These are phyloP conservation scores for Zaprionus camerounensis DNA, from an alignment of 1,140 invertebrate genomes.

Conservation along the genomic window DNA sequence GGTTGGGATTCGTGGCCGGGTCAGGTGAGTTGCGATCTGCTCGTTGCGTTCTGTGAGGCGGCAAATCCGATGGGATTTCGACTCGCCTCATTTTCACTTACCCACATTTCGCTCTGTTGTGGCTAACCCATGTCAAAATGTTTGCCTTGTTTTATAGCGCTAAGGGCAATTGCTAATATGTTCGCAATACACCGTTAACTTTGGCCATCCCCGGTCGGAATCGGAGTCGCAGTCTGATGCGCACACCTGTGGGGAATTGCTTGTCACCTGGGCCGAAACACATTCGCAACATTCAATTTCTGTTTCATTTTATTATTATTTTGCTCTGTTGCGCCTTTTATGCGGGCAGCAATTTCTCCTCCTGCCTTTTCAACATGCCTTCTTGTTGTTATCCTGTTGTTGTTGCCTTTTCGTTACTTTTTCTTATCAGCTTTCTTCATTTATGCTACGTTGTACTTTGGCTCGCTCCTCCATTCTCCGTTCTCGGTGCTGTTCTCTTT, in stretches of 20 bases:
- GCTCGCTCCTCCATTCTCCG: conserved; percentile 32
- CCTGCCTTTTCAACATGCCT: conserved; percentile 44
- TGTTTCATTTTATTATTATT: conserved; percentile 57
- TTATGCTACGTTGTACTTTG: conserved; percentile 76
- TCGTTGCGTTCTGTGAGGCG: conserved; percentile 9
- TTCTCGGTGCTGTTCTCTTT: conserved; percentile 8
- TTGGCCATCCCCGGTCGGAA: conserved; percentile 10
- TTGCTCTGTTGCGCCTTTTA: conserved; percentile 41
- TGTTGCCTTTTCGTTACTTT: conserved; percentile 37
- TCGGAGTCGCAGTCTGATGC: conserved; percentile 8
- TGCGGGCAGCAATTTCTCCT: conserved; percentile 68
- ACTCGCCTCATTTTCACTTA: conserved; percentile 65
- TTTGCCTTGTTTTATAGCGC: conserved; percentile 65
- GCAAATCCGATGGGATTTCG: conserved; percentile 20
- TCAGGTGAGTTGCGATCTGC: conserved; percentile 1
- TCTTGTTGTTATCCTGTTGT: neutral
- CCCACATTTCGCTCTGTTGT: conserved; percentile 38
- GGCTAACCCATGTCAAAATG: conserved; percentile 72
- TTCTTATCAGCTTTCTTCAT: conserved; percentile 81
- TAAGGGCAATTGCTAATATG: conserved; percentile 75
- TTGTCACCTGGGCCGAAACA: conserved; percentile 65
- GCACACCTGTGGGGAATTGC: conserved; percentile 73
- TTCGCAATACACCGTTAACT: conserved; percentile 29
- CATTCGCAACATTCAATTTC: conserved; percentile 74
- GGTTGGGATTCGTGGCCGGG: neutral